Conservation (phyloP, 1,140 invertebrate genomes). For the Neodiprion lecontei region DNA sequence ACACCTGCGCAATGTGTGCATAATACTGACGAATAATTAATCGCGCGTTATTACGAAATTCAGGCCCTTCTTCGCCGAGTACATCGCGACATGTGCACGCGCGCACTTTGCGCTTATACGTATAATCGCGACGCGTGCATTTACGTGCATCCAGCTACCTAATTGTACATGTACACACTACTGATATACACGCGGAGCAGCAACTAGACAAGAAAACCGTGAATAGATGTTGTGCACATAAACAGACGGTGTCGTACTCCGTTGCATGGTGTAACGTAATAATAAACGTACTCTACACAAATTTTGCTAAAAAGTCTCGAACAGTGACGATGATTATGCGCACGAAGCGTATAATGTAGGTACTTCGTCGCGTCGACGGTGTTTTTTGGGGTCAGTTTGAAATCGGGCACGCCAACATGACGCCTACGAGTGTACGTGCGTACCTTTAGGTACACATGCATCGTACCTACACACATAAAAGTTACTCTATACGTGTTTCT, state of each 20-base stretch:
- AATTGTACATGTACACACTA: no score
- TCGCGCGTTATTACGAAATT: not conserved
- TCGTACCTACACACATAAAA: no score
- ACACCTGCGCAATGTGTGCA: no score
- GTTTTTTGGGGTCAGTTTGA: constrained; percentile 1
- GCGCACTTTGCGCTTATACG: not conserved
- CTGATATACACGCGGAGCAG: not conserved
- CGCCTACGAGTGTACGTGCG: not conserved
- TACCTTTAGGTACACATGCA: no score
- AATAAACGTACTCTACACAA: not conserved
- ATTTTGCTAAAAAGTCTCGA: no score
- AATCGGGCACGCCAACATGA: constrained; percentile 2
- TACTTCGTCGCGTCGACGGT: not conserved
- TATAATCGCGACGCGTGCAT: no score
- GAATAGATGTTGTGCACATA: not conserved
- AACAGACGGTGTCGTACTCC: not conserved
- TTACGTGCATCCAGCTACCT: no score
- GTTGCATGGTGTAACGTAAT: not conserved
- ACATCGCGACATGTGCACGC: not conserved
- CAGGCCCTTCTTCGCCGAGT: constrained; percentile 1
- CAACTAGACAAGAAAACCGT: not conserved
- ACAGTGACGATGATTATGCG: no score
- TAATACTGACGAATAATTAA: not conserved
- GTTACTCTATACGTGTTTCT: no score
- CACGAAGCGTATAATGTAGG: not conserved